Evolutionary conservation across 2,888 invertebrate species (phyloP), one percentile per base, ranked within the genome.

Genomic region (Syrphus vitripennis): DNA sequence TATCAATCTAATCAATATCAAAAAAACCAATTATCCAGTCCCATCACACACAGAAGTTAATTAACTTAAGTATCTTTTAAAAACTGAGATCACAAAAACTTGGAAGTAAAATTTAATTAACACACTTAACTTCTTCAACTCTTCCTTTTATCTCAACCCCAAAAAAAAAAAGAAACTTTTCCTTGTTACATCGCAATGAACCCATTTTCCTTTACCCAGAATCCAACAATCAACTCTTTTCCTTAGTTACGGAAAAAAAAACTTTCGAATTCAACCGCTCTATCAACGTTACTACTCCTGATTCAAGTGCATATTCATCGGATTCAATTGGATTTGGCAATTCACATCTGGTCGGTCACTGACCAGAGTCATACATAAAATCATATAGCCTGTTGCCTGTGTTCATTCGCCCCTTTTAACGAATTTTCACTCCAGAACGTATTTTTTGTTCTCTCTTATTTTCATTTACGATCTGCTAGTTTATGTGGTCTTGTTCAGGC

Each of bases 271-370:
- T 55, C 7, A 50, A 75, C 63, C 81, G 76, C 48, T 67, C 65
- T 48, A 67, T 77, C 70, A 63, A 65, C 31, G 69, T 69, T 53
- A 31, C 63, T 79, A 5, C 10, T 4, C 6, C 53, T 26, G 76
- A 31, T 72, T 79, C 72, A 57, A 79, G 72, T 72, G 37, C 79
- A 79, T 57, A 79, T 61, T 55, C 65, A 31, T 65, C 57, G 19
- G 48, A 78, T 72, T 71, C 65, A 71, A 78, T 78, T 78, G 71
- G 78, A 70, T 55, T 76, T 63, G 59, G 53, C 21, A 53, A 59
- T 50, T 40, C 59, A 59, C 57, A 78, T 65, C 55, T 77, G 57
- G 81, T 48, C 50, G n/a, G 74, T 55, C 55, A 70, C 37, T 81
- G 45, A 34, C 48, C 29, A 14, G 4, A 57, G 34, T 34, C 31